Conservation (phyloP, 2,113 vertebrate species). For the Anoplopoma fimbria region DNA sequence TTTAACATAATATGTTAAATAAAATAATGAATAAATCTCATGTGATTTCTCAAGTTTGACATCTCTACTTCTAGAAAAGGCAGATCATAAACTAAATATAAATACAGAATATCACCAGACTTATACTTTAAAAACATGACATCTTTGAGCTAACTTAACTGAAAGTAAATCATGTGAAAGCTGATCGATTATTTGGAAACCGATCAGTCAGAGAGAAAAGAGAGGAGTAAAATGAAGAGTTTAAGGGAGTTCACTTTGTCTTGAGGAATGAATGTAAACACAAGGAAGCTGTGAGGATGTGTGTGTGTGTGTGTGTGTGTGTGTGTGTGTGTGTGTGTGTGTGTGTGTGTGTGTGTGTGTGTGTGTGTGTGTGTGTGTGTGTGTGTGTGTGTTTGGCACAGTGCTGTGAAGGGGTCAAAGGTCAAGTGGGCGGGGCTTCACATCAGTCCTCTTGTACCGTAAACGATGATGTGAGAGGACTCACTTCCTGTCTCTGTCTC, state of each 20-base stretch:
- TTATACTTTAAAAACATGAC: no score
- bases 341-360: not conserved
- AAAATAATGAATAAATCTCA: no score
- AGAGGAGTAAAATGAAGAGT: no score
- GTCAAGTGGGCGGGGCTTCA: not conserved
- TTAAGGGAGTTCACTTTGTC: slow-evolving; percentile 30
- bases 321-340: slow-evolving; percentile 1
- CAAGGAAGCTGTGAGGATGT: not conserved
- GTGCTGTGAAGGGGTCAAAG: slow-evolving; percentile 7
- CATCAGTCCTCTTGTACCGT: slow-evolving; percentile 1
- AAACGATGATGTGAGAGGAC: not conserved
- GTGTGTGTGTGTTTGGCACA: not conserved
- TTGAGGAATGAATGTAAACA: slow-evolving; percentile 38
- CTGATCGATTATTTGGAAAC: no score
- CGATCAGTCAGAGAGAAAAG: no score
- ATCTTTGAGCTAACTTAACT: no score
- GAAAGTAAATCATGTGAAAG: no score
- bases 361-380: slow-evolving; percentile 1
- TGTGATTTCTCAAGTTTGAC: no score
- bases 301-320: not conserved
- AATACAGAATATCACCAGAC: no score
- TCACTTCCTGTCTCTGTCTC: slow-evolving; percentile 55
- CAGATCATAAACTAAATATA: no score
- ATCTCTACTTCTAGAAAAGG: no score
- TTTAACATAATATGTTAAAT: no score